A percentile compares a stretch with the other conserved stretches of the same genome.
These are phyloP conservation scores for Muscidifurax raptorellus DNA, from an alignment of 1,140 invertebrate species.

Conservation along the genomic window DNA sequence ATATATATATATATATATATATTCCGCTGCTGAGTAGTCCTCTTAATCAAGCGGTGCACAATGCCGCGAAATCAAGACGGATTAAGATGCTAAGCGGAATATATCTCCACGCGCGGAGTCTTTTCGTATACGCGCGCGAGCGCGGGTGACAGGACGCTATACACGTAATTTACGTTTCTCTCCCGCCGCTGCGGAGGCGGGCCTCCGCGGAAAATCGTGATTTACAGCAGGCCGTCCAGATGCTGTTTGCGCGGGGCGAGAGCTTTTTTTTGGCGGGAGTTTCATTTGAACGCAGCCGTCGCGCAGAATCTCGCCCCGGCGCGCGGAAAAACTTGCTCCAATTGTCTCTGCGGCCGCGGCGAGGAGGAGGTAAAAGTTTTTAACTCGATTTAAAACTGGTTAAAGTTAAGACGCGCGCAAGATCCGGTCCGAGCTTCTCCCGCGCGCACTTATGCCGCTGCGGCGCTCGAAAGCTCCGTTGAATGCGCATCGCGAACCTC, in stretches of 20 bases:
- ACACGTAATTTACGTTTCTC: background rate
- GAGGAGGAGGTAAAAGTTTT: slow-evolving; percentile 46
- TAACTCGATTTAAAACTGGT: slow-evolving; percentile 59
- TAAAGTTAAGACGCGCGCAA: slow-evolving; percentile 51
- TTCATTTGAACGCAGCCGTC: slow-evolving; percentile 9
- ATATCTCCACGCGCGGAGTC: background rate
- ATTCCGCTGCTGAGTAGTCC: background rate
- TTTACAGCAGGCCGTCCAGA: background rate
- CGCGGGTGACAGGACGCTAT: background rate
- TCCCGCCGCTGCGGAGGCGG: no score
- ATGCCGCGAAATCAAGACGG: slow-evolving; percentile 4
- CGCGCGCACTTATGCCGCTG: background rate
- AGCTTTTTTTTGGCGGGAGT: slow-evolving; percentile 17
- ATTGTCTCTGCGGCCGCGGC: slow-evolving; percentile 50
- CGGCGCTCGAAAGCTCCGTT: background rate
- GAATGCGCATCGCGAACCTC: background rate
- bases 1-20: no score
- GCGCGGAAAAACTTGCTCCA: slow-evolving; percentile 52
- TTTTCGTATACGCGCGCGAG: background rate
- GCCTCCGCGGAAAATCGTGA: slow-evolving; percentile 15
- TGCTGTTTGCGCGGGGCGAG: background rate
- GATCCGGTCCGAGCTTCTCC: slow-evolving; percentile 22
- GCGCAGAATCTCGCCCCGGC: background rate
- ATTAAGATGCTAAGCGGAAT: background rate
- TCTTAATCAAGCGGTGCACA: background rate